Base-by-base conservation (phyloP, 2,113 vertebrate species). In the Perca fluviatilis region DNA sequence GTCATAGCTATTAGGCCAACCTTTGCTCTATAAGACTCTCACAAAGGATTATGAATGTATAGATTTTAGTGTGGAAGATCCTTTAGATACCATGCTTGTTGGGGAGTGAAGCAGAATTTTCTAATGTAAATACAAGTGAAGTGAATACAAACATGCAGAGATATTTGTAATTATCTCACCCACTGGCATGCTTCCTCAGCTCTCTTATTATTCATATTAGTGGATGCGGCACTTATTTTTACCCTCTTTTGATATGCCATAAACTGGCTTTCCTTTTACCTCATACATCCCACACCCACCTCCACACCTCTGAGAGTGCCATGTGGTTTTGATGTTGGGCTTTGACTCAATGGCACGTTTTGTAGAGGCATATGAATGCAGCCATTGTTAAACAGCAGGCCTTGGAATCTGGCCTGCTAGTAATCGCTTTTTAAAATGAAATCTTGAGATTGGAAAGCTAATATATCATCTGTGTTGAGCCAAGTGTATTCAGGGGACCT, bases 291-390 rank as follows among this genome's bases (percentile, higher is more conserved):
- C 30, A 40, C 79, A 53, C 68, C 86, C 57, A 9, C 83, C 63
- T 77, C 80, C 64, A 54, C 85, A 74, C 84, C 83, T 84, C 86
- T 79, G 47, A 5, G 80, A 85, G 76, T 69, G 84, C 70, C 91
- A 89, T 93, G 88, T 94, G 93, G 90, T 93, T 93, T 88, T 86
- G 91, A 92, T 92, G 85, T 84, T 79, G 53, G 74, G 51, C 82
- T 81, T 61, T 57, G 81, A 89, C 76, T 92, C 88, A 90, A 72
- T 92, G 86, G 79, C 83, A 83, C 77, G 74, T 89, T 89, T 80
- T 91, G 89, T 89, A n/a, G 81, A 84, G 82, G 82, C 85, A 77
- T 80, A 78, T 91, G 91, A 93, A 92, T 89, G 82, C 85, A 77
- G 89, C 86, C 83, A 91, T 94, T 93, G 93, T 94, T 89, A 63